These are phyloP conservation scores for Scartelaos histophorus DNA, from an alignment of 2,113 vertebrate genomes.

Conservation along the genomic window DNA sequence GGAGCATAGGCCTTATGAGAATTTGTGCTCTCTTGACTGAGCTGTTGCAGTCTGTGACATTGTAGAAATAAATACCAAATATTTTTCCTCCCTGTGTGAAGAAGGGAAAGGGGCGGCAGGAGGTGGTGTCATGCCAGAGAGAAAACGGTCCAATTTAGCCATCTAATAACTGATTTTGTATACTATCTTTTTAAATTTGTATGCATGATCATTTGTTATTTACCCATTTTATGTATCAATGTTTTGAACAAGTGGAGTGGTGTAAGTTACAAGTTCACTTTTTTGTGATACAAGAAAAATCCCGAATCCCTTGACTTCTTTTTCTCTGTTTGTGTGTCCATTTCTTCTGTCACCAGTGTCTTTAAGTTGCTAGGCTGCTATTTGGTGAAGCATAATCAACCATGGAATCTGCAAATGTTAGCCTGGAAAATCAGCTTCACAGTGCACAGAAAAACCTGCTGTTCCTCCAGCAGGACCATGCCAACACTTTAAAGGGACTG, in stretches of 20 bases:
- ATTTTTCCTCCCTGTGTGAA: slow-evolving; percentile 28
- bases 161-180: background rate
- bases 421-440: slow-evolving; percentile 95
- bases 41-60: slow-evolving; percentile 27
- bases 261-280: no score
- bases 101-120: slow-evolving; percentile 19
- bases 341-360: slow-evolving; percentile 21
- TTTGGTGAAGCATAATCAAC: slow-evolving; percentile 45
- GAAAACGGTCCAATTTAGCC: slow-evolving; percentile 19
- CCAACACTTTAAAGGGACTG: slow-evolving; percentile 89
- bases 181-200: background rate
- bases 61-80: slow-evolving; percentile 34
- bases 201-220: background rate
- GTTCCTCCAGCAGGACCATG: slow-evolving; percentile 94
- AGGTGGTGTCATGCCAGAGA: slow-evolving; percentile 12
- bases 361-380: slow-evolving; percentile 42
- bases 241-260: no score
- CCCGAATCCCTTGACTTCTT: slow-evolving; percentile 4
- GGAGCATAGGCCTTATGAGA: slow-evolving; percentile 25
- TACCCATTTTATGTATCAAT: no score
- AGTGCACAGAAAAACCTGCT: slow-evolving; percentile 96
- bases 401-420: slow-evolving; percentile 86
- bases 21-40: slow-evolving; percentile 47
- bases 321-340: background rate
- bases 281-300: no score